Evolutionary conservation across 2,797 vertebrate genomes (phyloP).

Genomic region (Sebastes kiyomatsui): DNA sequence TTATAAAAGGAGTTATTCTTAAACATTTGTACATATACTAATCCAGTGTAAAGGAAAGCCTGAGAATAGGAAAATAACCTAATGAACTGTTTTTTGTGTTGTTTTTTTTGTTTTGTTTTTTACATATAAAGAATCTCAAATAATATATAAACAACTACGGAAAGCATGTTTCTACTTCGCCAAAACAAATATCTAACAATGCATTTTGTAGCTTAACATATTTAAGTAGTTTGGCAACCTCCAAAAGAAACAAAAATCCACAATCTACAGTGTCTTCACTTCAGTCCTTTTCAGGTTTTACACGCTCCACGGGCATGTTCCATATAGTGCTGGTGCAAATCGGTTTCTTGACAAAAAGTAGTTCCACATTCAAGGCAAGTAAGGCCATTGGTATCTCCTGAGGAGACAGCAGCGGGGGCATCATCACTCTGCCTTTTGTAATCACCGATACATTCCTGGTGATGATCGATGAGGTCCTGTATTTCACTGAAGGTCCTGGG

Average conservation of each 20-base stretch:
- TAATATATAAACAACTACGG: neutral
- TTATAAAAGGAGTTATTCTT: neutral
- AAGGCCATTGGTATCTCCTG: conserved; percentile 55
- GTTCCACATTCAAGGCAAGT: conserved; percentile 80
- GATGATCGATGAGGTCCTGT: conserved; percentile 78
- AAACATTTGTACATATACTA: conserved; percentile 34
- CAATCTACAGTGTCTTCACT: conserved; percentile 34
- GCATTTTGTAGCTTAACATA: conserved; percentile 8
- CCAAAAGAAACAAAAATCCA: neutral
- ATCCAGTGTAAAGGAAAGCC: conserved; percentile 67
- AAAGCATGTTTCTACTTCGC: neutral
- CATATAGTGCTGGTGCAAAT: conserved; percentile 80
- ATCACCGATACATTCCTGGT: conserved; percentile 77
- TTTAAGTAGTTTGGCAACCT: conserved; percentile 15
- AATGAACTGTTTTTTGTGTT: neutral
- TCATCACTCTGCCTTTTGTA: conserved; percentile 39
- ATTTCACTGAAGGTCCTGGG: conserved; percentile 76
- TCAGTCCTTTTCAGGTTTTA: neutral
- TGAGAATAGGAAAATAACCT: conserved; percentile 33
- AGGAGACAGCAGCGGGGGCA: conserved; percentile 30
- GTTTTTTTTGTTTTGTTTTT: conserved; percentile 4
- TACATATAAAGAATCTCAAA: conserved; percentile 15
- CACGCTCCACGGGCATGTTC: conserved; percentile 59
- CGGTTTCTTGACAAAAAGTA: conserved; percentile 72
- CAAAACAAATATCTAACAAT: neutral